Percentiles rank a stretch among this genome's conserved stretches.
phyloP scores from a whole-genome alignment of 2,797 vertebrate genomes.

The Anomalospiza imberbis region DNA sequence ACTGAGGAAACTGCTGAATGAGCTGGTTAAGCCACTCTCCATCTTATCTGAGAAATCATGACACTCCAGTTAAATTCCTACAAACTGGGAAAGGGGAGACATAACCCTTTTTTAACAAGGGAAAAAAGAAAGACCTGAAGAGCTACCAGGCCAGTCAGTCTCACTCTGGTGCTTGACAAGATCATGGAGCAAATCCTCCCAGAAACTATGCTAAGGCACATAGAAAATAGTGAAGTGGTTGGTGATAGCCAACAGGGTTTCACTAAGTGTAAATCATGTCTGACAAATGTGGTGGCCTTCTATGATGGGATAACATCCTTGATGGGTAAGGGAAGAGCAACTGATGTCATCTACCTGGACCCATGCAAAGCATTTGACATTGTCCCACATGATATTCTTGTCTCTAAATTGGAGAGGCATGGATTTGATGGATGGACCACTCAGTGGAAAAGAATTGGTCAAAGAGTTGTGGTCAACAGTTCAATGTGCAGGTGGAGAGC shows the following conservation, averaged over 20 bases:
- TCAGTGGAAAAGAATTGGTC: background rate
- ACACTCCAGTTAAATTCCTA: background rate
- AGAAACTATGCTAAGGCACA: fast-evolving
- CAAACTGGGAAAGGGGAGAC: background rate
- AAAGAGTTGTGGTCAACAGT: background rate
- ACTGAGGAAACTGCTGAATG: background rate
- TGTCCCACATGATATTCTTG: background rate
- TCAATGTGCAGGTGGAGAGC: background rate
- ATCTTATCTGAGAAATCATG: background rate
- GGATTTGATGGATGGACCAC: background rate
- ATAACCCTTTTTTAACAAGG: background rate
- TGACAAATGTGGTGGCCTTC: background rate
- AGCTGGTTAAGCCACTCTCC: background rate
- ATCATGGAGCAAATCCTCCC: background rate
- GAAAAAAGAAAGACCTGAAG: background rate
- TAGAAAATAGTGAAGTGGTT: background rate
- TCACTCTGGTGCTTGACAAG: background rate
- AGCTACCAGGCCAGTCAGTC: background rate
- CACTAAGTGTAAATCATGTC: background rate
- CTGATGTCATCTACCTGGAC: background rate
- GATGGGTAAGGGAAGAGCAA: background rate
- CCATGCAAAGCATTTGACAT: fast-evolving
- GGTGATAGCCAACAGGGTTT: background rate
- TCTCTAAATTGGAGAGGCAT: background rate
- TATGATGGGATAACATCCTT: background rate